These are phyloP conservation scores for Spilarctia lutea DNA, from an alignment of 2,888 invertebrate genomes.

Conservation along the genomic window DNA sequence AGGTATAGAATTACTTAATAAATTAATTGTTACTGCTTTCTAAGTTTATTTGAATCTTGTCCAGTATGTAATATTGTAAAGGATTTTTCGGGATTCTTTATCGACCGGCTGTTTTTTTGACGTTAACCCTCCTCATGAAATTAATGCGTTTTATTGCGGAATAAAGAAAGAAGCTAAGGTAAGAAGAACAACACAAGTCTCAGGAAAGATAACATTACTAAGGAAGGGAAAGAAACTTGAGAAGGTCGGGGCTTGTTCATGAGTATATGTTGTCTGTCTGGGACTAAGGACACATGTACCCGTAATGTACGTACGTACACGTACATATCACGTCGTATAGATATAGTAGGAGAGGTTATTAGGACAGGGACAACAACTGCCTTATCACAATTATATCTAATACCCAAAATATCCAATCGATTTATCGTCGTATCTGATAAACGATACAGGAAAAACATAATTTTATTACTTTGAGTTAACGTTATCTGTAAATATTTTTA, in stretches of 20 bases:
- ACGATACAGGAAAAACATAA: background rate
- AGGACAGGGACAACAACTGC: background rate
- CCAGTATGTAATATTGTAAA: background rate
- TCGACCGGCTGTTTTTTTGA: no score
- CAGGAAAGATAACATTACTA: no score
- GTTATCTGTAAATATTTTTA: background rate
- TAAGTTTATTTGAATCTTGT: background rate
- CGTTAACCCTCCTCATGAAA: no score
- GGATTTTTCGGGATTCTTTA: no score
- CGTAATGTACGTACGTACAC: no score
- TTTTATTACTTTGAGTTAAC: background rate
- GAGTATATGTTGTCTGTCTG: background rate
- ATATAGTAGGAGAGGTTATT: background rate
- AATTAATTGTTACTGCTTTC: background rate
- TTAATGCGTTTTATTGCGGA: background rate
- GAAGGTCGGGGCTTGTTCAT: background rate
- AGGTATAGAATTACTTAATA: background rate
- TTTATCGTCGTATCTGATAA: background rate
- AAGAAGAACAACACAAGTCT: background rate
- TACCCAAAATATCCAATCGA: background rate
- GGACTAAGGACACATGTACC: background rate
- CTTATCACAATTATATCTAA: background rate
- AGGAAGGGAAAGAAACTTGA: no score
- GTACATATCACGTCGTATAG: background rate
- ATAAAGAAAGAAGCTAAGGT: background rate